Percentiles rank a stretch among this genome's conserved stretches.
Evolutionary conservation across 2,113 vertebrate genomes (phyloP).

Genomic region (Triplophysa dalaica): DNA sequence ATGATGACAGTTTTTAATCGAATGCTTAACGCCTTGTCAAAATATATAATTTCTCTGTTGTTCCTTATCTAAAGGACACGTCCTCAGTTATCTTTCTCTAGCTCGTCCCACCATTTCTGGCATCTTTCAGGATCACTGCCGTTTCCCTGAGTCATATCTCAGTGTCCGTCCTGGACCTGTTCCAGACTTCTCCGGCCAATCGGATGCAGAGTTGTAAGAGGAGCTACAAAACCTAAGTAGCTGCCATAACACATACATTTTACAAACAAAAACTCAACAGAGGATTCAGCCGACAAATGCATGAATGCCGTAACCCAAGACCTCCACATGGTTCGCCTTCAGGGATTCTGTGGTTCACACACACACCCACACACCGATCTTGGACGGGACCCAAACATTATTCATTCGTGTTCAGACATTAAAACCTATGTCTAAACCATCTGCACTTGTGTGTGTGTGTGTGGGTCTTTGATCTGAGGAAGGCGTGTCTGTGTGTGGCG

Average conservation of each 20-base stretch:
- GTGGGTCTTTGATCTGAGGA: background rate
- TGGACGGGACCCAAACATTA: constrained; percentile 31
- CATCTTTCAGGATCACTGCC: constrained; percentile 34
- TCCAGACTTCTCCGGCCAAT: constrained; percentile 34
- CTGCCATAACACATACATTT: constrained; percentile 47
- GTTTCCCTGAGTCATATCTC: constrained; percentile 42
- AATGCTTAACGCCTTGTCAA: constrained; percentile 17
- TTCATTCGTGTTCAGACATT: constrained; percentile 40
- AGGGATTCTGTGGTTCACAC: constrained; percentile 42
- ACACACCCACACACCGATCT: constrained; percentile 8
- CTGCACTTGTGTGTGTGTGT: constrained; percentile 6
- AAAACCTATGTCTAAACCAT: constrained; percentile 33
- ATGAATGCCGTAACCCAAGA: constrained; percentile 44
- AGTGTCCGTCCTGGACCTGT: constrained; percentile 43
- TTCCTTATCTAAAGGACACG: background rate
- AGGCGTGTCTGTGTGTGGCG: background rate
- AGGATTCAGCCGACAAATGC: constrained; percentile 26
- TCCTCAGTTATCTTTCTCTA: background rate
- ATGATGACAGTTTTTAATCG: background rate
- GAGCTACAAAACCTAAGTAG: constrained; percentile 47
- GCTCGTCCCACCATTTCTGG: background rate
- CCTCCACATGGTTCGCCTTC: constrained; percentile 27
- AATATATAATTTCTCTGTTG: constrained; percentile 5
- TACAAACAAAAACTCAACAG: constrained; percentile 17
- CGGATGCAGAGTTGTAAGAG: constrained; percentile 28